Evolutionary conservation across 2,888 invertebrate species (phyloP), one percentile per base, ranked within the genome.

Genomic region (Coelopa pilipes): DNA sequence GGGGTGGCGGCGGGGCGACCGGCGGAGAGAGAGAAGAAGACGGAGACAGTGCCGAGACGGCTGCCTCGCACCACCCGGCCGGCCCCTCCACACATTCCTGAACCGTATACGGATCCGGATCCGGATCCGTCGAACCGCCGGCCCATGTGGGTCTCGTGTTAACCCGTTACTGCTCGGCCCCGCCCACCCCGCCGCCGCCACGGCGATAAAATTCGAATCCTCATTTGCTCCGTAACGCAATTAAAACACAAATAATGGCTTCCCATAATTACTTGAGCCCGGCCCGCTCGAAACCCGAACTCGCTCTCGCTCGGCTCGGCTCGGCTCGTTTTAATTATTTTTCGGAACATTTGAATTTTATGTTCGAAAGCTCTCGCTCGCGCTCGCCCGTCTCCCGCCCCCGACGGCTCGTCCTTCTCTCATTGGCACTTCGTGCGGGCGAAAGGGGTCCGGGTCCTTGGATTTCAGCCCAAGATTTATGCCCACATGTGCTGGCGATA

Each of bases 301-400:
- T 49, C 24, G 15, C 13, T 5, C 60, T 53, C 21, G n/a, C 50
- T 17, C n/a, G n/a, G n/a, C n/a, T n/a, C 34, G 34, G 7, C 1
- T 53, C 59, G 9, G 46, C 59, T 53, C 74, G 75, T 73, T 80
- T 79, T 78, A 80, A 80, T 79, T 80, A 78, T 78, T 76, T 76
- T 79, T 78, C 76, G 76, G 78, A 76, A 78, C 78, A 79, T 80
- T 80, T 76, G 68, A 75, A 78, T 77, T 75, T 79, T 78, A 79
- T 76, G 70, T 68, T 34, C 53, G 45, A 68, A 53, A 34, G 34
- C 15, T 47, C 47, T 34, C 34, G n/a, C n/a, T n/a, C n/a, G n/a
- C n/a, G n/a, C n/a, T n/a, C 34, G 34, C 7, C 34, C 7, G 4
- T 4, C 34, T 34, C 34, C 34, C 34, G 7, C 34, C 7, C 34